phyloP scores from a whole-genome alignment of 2,797 vertebrate species.

The Huso huso region DNA sequence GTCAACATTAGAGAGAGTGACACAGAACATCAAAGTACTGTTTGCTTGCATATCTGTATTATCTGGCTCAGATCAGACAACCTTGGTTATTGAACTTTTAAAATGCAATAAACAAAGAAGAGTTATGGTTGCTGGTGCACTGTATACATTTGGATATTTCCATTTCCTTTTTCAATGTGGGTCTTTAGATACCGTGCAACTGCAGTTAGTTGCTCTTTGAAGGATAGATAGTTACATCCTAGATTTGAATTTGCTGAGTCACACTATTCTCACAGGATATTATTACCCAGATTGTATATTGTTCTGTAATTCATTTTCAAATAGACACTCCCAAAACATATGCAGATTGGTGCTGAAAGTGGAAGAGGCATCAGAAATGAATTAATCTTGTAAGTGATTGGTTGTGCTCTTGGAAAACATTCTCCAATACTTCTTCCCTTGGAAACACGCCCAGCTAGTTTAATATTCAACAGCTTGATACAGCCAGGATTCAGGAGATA shows the following conservation, averaged over 20 bases:
- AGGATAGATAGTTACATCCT: background rate
- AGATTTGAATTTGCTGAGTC: background rate
- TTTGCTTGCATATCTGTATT: constrained; percentile 3
- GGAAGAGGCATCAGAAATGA: too few relatives aligned
- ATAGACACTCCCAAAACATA: too few relatives aligned
- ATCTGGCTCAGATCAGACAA: background rate
- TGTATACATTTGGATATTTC: background rate
- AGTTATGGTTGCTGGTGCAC: background rate
- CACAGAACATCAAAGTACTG: background rate
- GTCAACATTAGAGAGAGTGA: background rate
- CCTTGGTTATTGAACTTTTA: background rate
- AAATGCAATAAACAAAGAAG: background rate
- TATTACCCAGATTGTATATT: background rate
- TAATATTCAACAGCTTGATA: too few relatives aligned
- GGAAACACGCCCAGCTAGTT: too few relatives aligned
- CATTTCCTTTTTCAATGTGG: background rate
- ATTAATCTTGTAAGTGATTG: too few relatives aligned
- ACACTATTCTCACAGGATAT: background rate
- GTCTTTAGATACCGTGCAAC: background rate
- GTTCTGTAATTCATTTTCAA: too few relatives aligned
- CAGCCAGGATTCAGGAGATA: too few relatives aligned
- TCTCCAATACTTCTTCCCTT: too few relatives aligned
- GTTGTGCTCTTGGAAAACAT: too few relatives aligned
- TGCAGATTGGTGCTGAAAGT: too few relatives aligned
- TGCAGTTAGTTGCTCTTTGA: background rate